phyloP scores from a whole-genome alignment of 2,888 invertebrate genomes.

The Ferdinandea cuprea region DNA sequence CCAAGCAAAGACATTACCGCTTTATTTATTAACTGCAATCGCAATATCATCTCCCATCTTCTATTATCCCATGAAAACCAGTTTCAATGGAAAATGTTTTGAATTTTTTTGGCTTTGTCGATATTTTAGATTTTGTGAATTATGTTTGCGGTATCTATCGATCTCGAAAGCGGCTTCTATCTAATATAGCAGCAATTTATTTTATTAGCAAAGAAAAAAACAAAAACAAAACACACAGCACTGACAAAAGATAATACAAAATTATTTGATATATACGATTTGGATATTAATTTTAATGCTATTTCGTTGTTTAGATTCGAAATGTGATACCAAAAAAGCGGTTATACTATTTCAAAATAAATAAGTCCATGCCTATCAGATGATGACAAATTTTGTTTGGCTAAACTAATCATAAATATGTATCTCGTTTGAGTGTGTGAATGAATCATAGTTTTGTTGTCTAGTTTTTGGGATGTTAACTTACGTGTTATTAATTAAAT shows the following conservation, averaged over 20 bases:
- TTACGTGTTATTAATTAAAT: constrained; percentile 15
- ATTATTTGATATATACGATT: constrained; percentile 39
- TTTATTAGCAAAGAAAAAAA: constrained; percentile 27
- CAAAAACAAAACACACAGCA: background rate
- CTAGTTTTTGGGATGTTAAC: constrained; percentile 4
- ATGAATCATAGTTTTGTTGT: constrained; percentile 5
- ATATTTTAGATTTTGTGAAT: background rate
- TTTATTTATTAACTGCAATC: too few relatives aligned
- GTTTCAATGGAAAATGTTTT: constrained; percentile 13
- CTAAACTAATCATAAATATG: constrained; percentile 48
- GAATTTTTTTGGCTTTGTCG: background rate
- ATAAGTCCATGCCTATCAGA: background rate
- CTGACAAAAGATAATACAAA: constrained; percentile 1
- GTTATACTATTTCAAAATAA: constrained; percentile 10
- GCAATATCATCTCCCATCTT: too few relatives aligned
- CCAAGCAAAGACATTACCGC: too few relatives aligned
- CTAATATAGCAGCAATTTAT: constrained; percentile 51
- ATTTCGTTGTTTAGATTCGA: constrained; percentile 54
- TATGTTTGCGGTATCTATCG: constrained; percentile 33
- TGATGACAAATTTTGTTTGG: constrained; percentile 55
- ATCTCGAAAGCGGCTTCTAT: constrained; percentile 40
- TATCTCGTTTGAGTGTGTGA: constrained; percentile 15
- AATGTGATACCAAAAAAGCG: constrained; percentile 33
- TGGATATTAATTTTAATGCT: constrained; percentile 61
- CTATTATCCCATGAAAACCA: too few relatives aligned